phyloP scores from a whole-genome alignment of 2,113 vertebrate genomes.

The Macroglossus sobrinus region DNA sequence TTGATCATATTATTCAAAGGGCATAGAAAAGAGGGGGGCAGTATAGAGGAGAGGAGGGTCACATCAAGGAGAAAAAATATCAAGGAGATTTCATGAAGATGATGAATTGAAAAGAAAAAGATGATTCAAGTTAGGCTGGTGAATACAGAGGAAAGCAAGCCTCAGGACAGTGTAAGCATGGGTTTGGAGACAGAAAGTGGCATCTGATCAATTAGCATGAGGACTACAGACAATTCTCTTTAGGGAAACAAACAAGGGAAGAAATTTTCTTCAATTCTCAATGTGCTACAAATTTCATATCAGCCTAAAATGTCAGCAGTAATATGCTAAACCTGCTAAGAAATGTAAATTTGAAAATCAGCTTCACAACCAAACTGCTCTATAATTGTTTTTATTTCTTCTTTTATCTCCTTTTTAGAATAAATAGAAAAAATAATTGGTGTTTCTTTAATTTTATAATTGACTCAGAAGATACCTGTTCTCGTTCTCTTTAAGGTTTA shows the following conservation, averaged over 20 bases:
- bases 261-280: neutral
- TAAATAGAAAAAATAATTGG: neutral
- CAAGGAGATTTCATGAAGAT: neutral
- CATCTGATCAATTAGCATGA: neutral
- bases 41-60: neutral
- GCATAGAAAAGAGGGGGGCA: neutral
- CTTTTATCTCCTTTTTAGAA: constrained; percentile 18
- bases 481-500: neutral
- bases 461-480: neutral
- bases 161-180: neutral
- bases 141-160: neutral
- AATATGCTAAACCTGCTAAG: neutral
- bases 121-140: neutral
- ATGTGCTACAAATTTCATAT: neutral
- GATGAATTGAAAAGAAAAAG: neutral
- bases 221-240: neutral
- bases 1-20: neutral
- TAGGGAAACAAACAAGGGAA: neutral
- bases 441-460: constrained; percentile 6
- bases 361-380: neutral
- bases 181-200: neutral
- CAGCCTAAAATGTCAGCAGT: neutral
- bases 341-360: constrained; percentile 31
- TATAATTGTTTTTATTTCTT: constrained; percentile 4
- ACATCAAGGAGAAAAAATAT: neutral